These are phyloP conservation scores for Apoda limacodes DNA, from an alignment of 2,888 invertebrate species.

Conservation along the genomic window DNA sequence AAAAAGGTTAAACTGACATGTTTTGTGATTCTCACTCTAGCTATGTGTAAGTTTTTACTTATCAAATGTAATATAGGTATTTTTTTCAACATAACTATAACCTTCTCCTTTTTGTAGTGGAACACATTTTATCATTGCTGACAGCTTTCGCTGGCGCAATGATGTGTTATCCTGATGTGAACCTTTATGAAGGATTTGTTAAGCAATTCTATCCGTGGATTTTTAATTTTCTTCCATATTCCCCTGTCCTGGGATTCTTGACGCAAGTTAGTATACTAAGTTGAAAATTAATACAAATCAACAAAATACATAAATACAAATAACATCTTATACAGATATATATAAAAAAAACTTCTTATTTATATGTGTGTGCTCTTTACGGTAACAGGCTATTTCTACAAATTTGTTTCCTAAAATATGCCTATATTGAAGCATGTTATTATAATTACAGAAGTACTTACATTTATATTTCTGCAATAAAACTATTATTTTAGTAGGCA, in stretches of 20 bases:
- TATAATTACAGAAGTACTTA: too few relatives aligned
- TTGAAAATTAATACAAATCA: too few relatives aligned
- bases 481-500: too few relatives aligned
- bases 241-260: conserved; percentile 32
- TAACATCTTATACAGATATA: too few relatives aligned
- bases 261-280: too few relatives aligned
- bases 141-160: conserved; percentile 39
- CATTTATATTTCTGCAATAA: neutral
- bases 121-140: conserved; percentile 47
- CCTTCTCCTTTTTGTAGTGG: conserved; percentile 33
- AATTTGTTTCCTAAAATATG: too few relatives aligned
- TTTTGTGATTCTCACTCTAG: conserved; percentile 34
- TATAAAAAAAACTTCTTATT: too few relatives aligned
- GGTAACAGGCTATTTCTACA: too few relatives aligned
- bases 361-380: too few relatives aligned
- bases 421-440: too few relatives aligned
- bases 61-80: neutral
- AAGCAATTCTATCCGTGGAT: conserved; percentile 52
- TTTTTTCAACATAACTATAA: neutral
- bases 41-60: conserved; percentile 32
- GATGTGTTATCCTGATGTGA: conserved; percentile 28
- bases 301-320: too few relatives aligned
- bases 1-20: conserved; percentile 46
- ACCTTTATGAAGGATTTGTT: conserved; percentile 39
- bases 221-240: conserved; percentile 41